phyloP scores from a whole-genome alignment of 2,888 invertebrate species.

The Cheilosia grossa region DNA sequence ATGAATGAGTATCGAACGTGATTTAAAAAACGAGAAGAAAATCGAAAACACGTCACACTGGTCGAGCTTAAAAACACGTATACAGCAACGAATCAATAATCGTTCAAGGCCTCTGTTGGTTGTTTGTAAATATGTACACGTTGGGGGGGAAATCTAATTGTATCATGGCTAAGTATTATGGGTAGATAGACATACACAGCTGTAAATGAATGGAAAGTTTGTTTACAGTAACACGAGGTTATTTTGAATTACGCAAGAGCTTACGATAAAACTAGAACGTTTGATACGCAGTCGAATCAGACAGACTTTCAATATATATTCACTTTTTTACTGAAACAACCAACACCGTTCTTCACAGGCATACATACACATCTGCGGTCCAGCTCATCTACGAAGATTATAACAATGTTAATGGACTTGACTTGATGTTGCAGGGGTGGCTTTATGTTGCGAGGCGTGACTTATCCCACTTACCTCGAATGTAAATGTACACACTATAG shows the following conservation, averaged over 20 bases:
- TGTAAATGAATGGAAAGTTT: slow-evolving; percentile 50
- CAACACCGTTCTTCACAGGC: too few species aligned
- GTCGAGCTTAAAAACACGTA: slow-evolving; percentile 2
- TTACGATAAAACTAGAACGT: too few species aligned
- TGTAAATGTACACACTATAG: too few species aligned
- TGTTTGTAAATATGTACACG: not conserved
- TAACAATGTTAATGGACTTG: too few species aligned
- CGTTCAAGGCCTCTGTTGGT: slow-evolving; percentile 21
- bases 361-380: too few species aligned
- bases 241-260: slow-evolving; percentile 32
- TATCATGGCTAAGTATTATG: slow-evolving; percentile 21
- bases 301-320: too few species aligned
- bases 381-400: too few species aligned
- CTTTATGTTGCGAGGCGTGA: too few species aligned
- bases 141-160: not conserved
- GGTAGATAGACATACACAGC: not conserved
- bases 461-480: too few species aligned
- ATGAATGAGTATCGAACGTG: slow-evolving; percentile 13
- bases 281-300: too few species aligned
- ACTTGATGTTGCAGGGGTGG: too few species aligned
- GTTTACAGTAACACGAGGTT: slow-evolving; percentile 38
- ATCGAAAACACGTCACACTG: slow-evolving; percentile 19
- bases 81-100: slow-evolving; percentile 17
- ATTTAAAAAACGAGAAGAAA: slow-evolving; percentile 10
- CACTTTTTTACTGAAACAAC: too few species aligned